phyloP scores from a whole-genome alignment of 2,888 invertebrate genomes.

The Quadroppia sp. region DNA sequence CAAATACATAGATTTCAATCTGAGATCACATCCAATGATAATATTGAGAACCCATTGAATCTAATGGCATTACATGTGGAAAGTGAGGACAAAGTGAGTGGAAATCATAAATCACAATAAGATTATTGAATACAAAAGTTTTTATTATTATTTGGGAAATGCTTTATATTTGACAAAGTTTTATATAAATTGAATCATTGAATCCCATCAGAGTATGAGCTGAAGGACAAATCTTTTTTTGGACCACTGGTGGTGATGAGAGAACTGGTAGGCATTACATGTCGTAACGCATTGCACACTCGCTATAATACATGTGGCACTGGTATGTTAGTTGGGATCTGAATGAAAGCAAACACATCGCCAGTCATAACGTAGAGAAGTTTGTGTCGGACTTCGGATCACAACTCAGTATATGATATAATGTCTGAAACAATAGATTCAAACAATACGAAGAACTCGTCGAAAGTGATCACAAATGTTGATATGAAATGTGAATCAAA shows the following conservation, averaged over 20 bases:
- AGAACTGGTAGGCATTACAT: constrained; percentile 18
- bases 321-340: constrained; percentile 1
- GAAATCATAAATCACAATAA: not conserved
- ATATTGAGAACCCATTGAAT: constrained; percentile 1
- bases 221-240: constrained; percentile 34
- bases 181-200: constrained; percentile 18
- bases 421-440: not conserved
- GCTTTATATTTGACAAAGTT: not conserved
- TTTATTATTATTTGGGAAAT: not conserved
- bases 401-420: not conserved
- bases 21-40: not conserved
- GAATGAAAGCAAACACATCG: constrained; percentile 3
- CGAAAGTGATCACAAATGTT: not conserved
- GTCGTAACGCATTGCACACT: constrained; percentile 4
- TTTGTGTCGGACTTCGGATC: not conserved
- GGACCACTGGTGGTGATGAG: not conserved
- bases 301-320: constrained; percentile 26
- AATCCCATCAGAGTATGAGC: not conserved
- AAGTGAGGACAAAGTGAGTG: not conserved
- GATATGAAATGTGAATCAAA: not conserved
- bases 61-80: not conserved
- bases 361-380: not conserved
- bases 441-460: not conserved
- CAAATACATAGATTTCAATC: too few species aligned
- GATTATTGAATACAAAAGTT: not conserved